These are phyloP conservation scores for Microctonus aethiopoides DNA, from an alignment of 2,888 invertebrate genomes.

Conservation along the genomic window DNA sequence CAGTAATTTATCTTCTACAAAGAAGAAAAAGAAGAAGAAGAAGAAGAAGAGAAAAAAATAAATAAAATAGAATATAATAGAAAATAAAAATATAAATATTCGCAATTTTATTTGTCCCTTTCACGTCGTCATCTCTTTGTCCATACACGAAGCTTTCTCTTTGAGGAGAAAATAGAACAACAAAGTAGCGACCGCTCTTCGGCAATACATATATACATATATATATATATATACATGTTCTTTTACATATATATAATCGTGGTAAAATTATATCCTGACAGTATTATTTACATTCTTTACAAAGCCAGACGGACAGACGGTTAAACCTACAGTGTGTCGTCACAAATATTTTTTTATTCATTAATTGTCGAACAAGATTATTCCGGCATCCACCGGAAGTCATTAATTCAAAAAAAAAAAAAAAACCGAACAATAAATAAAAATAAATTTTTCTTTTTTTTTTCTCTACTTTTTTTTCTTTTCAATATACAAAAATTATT, in stretches of 20 bases:
- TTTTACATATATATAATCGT: too few relatives aligned
- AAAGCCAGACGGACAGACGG: neutral
- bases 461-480: too few relatives aligned
- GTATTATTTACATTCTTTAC: neutral
- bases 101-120: neutral
- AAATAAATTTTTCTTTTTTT: too few relatives aligned
- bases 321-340: neutral
- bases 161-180: constrained; percentile 2
- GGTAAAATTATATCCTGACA: neutral
- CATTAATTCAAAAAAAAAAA: neutral
- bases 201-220: neutral
- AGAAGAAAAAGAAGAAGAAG: neutral
- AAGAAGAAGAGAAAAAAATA: neutral
- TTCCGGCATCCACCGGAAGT: neutral
- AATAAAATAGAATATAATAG: too few relatives aligned
- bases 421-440: neutral
- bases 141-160: neutral
- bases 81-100: neutral
- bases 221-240: neutral
- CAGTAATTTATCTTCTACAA: neutral
- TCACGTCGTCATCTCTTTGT: constrained; percentile 1
- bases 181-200: neutral
- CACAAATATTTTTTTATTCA: neutral
- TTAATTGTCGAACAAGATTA: neutral
- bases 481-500: too few relatives aligned